Percentiles rank a stretch among this genome's conserved stretches.
phyloP scores from a whole-genome alignment of 2,888 invertebrate species.

The Cepaea hortensis region DNA sequence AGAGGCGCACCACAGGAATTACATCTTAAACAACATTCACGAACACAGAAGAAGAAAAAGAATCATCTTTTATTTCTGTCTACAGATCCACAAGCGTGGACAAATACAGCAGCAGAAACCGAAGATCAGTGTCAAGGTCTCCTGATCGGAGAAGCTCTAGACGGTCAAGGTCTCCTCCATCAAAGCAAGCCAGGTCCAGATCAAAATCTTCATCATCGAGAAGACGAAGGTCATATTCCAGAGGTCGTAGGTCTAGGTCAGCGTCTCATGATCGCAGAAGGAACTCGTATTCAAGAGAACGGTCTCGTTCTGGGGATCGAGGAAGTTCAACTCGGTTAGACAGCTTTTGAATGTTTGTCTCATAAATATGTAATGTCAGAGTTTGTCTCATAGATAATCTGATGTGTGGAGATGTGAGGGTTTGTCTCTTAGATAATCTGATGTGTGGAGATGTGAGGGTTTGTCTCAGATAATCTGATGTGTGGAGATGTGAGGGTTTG shows the following conservation, averaged over 20 bases:
- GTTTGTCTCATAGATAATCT: too few relatives aligned
- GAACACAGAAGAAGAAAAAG: too few relatives aligned
- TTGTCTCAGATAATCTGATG: too few relatives aligned
- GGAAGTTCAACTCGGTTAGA: not conserved
- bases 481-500: not conserved
- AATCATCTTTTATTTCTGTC: not conserved
- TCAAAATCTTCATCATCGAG: conserved; percentile 44
- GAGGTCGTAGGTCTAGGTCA: conserved; percentile 51
- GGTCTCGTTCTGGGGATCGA: conserved; percentile 1
- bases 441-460: not conserved
- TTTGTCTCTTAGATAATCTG: not conserved
- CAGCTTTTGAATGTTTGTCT: not conserved
- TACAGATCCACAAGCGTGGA: conserved; percentile 19
- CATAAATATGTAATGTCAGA: too few relatives aligned
- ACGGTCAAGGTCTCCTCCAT: conserved; percentile 45
- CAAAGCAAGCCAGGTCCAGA: conserved; percentile 39
- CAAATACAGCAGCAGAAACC: conserved; percentile 14
- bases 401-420: not conserved
- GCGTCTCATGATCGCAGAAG: conserved; percentile 53
- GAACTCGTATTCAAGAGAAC: conserved; percentile 38
- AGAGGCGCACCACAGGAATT: too few relatives aligned
- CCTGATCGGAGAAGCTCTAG: conserved; percentile 42
- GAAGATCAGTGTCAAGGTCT: conserved; percentile 24
- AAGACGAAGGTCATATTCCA: conserved; percentile 40
- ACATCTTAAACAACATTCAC: too few relatives aligned